Percentiles rank a stretch among this genome's conserved stretches.
Evolutionary conservation across 2,113 vertebrate genomes (phyloP).

Genomic region (Petromus typicus): DNA sequence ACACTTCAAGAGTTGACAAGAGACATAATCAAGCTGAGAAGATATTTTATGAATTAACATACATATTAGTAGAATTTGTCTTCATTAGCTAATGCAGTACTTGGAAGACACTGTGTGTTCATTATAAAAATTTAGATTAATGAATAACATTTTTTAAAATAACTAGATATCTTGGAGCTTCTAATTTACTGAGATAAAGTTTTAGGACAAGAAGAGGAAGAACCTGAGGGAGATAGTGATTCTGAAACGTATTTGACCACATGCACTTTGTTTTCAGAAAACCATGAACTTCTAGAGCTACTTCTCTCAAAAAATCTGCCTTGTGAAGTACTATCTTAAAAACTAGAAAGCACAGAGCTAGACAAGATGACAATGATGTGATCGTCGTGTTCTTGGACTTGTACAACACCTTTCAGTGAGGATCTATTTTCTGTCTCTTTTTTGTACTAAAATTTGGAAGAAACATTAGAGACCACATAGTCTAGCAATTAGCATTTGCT

Average conservation of each 20-base stretch:
- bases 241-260: not conserved
- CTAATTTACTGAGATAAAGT: not conserved
- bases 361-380: not conserved
- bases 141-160: not conserved
- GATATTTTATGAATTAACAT: not conserved
- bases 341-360: not conserved
- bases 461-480: not conserved
- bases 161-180: not conserved
- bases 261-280: not conserved
- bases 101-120: not conserved
- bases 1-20: not conserved
- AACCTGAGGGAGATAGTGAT: not conserved
- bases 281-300: not conserved
- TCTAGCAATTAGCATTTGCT: not conserved
- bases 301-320: not conserved
- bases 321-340: not conserved
- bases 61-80: not conserved
- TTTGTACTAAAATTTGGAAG: constrained; percentile 17
- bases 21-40: not conserved
- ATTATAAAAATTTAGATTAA: not conserved
- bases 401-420: not conserved
- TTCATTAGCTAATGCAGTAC: not conserved
- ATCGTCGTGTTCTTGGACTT: not conserved
- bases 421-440: not conserved
- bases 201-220: not conserved